Base-by-base conservation (phyloP, 2,888 invertebrate species). In the Ecdyonurus torrentis region DNA sequence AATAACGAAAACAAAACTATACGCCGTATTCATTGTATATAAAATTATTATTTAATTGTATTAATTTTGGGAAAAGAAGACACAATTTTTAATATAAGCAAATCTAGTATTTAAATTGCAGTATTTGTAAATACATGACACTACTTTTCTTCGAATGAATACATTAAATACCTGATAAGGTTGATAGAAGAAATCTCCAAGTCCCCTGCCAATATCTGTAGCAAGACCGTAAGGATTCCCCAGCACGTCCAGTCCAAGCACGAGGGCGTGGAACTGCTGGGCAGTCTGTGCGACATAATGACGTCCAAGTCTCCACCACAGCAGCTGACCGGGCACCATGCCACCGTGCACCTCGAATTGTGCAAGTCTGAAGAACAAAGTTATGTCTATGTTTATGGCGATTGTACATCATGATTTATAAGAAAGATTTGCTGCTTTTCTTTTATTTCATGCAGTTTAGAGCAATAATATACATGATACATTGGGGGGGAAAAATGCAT, bases 251-350 rank as follows among this genome's bases (percentile, higher is more conserved):
- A 88, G 75, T 0, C 89, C 89, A 20, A 89, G 76, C 1, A 90
- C 83, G 66, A 88, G 78, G 1, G 89, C 89, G 70, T 90, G 87
- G 71, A 87, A 85, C 74, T 91, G 91, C 71, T 89, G 89, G 63
- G 88, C 77, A 66, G 87, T 77, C 73, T 89, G 87, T 24, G 83
- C 80, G 70, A 79, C 79, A 70, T 86, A 86, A 73, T 87, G 86
- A 2, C 81, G 78, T 58, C 79, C 78, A 1, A 86, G 78, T 64
- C 82, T 79, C 5, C 76, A 74, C 50, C 79, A 59, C 24, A 85
- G 75, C 53, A 79, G 77, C 2, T 73, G 37, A 10, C 7, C 37
- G 15, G 37, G 37, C 5, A 81, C 75, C 0, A 80, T 77, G 0
- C 81, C 76, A 66, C 84, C 83, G 23, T 78, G 77, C 61, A 81